These are phyloP conservation scores for Sesia bembeciformis DNA, from an alignment of 2,888 invertebrate genomes.

Conservation along the genomic window DNA sequence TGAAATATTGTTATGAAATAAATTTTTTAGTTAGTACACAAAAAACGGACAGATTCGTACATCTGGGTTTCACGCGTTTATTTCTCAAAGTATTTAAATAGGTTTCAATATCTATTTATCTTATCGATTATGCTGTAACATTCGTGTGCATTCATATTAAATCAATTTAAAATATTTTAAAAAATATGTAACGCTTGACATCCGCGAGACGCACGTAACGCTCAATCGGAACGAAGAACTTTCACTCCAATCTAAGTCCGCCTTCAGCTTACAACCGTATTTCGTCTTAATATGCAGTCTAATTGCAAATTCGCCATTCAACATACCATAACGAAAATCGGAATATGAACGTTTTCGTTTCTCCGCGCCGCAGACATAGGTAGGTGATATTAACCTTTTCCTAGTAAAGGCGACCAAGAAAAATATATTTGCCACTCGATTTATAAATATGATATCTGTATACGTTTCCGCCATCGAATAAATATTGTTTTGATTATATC, in stretches of 20 bases:
- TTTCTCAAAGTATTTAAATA: too few relatives aligned
- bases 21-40: too few relatives aligned
- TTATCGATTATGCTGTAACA: too few relatives aligned
- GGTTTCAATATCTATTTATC: too few relatives aligned
- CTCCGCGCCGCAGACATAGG: conserved; percentile 28
- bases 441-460: conserved; percentile 21
- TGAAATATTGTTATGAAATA: too few relatives aligned
- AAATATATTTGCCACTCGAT: conserved; percentile 27
- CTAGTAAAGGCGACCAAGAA: conserved; percentile 27
- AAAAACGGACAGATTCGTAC: too few relatives aligned
- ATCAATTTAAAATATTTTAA: too few relatives aligned
- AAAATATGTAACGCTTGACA: too few relatives aligned
- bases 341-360: background rate
- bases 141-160: too few relatives aligned
- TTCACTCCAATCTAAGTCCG: conserved; percentile 18
- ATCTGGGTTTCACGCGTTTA: too few relatives aligned
- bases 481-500: background rate
- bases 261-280: conserved; percentile 9
- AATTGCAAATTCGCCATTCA: background rate
- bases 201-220: too few relatives aligned
- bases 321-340: conserved; percentile 3
- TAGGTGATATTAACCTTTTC: conserved; percentile 36
- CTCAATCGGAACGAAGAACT: background rate
- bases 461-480: background rate
- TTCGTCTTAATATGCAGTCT: background rate